phyloP scores from a whole-genome alignment of 2,113 vertebrate genomes.

The Motacilla tschutschensis region DNA sequence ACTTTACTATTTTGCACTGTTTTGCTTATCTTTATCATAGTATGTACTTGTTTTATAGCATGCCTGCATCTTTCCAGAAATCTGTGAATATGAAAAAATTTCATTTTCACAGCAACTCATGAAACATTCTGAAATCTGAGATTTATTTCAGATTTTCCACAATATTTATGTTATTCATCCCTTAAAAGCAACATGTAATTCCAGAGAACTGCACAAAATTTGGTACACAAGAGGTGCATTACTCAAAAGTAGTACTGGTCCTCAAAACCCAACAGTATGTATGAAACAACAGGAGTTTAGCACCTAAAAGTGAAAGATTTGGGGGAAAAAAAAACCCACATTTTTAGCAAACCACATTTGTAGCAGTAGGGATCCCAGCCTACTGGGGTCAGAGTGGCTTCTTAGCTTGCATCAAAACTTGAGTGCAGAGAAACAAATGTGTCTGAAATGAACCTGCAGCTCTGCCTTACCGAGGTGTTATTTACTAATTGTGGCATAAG shows the following conservation, averaged over 20 bases:
- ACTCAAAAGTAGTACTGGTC: neutral
- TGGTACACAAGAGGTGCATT: neutral
- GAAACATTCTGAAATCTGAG: neutral
- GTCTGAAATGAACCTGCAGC: neutral
- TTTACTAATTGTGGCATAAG: neutral
- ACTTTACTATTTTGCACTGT: neutral
- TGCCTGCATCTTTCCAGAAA: neutral
- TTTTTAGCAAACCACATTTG: neutral
- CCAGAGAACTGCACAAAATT: neutral
- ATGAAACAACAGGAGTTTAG: neutral
- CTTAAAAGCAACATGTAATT: neutral
- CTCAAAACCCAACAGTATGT: neutral
- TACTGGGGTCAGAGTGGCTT: neutral
- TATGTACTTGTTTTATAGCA: neutral
- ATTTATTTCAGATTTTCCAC: neutral
- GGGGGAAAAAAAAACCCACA: accelerated
- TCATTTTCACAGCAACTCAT: neutral
- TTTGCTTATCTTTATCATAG: neutral
- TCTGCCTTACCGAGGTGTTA: neutral
- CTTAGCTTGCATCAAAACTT: neutral
- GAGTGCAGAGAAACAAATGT: neutral
- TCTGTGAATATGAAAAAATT: neutral
- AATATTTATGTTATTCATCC: neutral
- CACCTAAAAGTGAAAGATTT: neutral
- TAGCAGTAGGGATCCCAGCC: neutral